Percentiles rank a stretch among this genome's conserved stretches.
Evolutionary conservation across 2,888 invertebrate species (phyloP).

Genomic region (Ophion costatus): DNA sequence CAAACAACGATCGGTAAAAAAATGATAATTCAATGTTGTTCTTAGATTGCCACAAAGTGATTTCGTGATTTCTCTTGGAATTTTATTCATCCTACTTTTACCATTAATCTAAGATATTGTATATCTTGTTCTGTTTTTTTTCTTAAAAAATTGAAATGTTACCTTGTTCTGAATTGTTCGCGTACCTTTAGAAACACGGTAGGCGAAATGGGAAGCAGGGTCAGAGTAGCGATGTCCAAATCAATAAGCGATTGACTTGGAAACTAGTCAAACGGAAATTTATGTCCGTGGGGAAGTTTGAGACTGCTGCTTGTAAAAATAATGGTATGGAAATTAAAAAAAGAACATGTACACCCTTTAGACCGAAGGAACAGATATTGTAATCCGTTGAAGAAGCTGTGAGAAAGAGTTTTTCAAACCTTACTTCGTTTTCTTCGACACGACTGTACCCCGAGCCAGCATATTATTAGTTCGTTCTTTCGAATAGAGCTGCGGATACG

Average conservation of each 20-base stretch:
- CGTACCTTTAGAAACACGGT: neutral
- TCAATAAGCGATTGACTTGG: conserved; percentile 9
- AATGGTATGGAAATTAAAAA: neutral
- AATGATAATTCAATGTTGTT: neutral
- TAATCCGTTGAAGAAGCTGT: neutral
- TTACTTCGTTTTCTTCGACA: neutral
- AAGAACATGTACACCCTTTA: neutral
- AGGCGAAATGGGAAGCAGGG: neutral
- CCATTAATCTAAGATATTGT: neutral
- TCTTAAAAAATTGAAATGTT: neutral
- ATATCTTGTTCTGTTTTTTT: neutral
- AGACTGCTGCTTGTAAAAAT: neutral
- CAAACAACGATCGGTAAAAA: neutral
- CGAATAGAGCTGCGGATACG: neutral
- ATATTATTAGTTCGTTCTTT: neutral
- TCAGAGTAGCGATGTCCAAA: neutral
- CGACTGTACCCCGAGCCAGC: neutral
- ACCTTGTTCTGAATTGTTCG: neutral
- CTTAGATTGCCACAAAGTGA: neutral
- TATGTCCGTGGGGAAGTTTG: neutral
- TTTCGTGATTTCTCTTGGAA: neutral
- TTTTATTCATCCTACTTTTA: neutral
- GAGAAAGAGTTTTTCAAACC: neutral
- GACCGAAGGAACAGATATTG: neutral
- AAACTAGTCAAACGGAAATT: neutral